phyloP scores from a whole-genome alignment of 2,797 vertebrate species.

The Tragopan temminckii region DNA sequence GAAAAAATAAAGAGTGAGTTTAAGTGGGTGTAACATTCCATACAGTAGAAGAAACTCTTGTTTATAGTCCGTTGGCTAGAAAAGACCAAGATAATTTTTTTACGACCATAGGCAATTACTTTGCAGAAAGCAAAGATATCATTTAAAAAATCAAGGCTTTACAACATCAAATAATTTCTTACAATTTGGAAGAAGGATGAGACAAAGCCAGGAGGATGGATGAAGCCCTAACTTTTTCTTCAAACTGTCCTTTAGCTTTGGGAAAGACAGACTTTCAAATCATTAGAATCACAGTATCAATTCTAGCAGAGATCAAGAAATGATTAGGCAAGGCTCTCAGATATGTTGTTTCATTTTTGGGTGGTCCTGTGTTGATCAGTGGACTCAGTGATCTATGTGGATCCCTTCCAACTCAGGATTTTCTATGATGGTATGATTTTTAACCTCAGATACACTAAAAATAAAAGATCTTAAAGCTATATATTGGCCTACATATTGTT shows the following conservation, averaged over 20 bases:
- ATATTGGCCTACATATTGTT: background rate
- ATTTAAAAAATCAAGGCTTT: background rate
- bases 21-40: background rate
- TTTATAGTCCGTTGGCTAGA: background rate
- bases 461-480: background rate
- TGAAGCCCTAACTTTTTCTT: background rate
- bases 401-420: too few species aligned
- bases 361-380: too few species aligned
- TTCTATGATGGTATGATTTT: background rate
- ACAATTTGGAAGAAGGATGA: background rate
- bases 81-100: background rate
- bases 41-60: background rate
- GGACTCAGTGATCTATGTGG: too few species aligned
- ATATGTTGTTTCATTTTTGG: too few species aligned
- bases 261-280: background rate
- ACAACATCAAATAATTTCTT: background rate
- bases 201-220: background rate
- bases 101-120: background rate
- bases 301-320: background rate
- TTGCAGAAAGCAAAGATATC: background rate
- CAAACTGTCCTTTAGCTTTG: background rate
- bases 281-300: background rate
- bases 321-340: background rate
- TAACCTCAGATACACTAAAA: background rate
- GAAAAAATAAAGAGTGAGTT: background rate